A percentile compares a stretch with the other conserved stretches of the same genome.
Evolutionary conservation across 2,113 vertebrate species (phyloP).

Genomic region (Natator depressus): DNA sequence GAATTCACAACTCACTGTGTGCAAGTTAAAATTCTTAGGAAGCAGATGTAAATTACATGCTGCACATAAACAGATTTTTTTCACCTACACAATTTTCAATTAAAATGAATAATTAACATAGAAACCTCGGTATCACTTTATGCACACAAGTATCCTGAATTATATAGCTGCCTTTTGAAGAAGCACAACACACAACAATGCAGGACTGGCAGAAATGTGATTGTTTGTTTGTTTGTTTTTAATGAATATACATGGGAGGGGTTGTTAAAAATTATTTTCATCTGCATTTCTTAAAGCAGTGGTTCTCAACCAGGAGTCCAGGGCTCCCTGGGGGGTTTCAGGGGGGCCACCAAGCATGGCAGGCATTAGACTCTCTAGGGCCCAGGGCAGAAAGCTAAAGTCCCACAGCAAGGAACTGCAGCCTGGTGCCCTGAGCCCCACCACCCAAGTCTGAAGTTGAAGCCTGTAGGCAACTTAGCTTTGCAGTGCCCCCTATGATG

Average conservation of each 20-base stretch:
- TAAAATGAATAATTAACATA: conserved; percentile 60
- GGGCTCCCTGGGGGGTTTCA: too few species aligned
- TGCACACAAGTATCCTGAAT: conserved; percentile 37
- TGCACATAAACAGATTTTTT: conserved; percentile 29
- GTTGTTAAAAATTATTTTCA: background rate
- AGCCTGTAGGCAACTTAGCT: too few species aligned
- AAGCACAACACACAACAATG: conserved; percentile 1
- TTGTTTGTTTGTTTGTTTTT: conserved; percentile 24
- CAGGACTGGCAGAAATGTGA: background rate
- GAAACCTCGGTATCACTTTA: conserved; percentile 1
- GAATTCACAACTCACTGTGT: background rate
- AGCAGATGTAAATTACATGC: conserved; percentile 22
- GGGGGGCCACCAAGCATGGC: too few species aligned
- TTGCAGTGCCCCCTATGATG: too few species aligned
- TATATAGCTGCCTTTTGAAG: conserved; percentile 21
- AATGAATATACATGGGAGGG: background rate
- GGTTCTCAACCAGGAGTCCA: too few species aligned
- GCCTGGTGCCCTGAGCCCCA: too few species aligned
- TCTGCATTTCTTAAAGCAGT: background rate
- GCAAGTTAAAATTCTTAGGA: conserved; percentile 20
- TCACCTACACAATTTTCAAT: conserved; percentile 46
- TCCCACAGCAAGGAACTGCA: too few species aligned
- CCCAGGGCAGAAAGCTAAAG: too few species aligned
- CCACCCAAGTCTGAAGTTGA: too few species aligned
- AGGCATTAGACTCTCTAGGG: too few species aligned